Conservation (phyloP, 2,113 vertebrate genomes). For the Limanda limanda region DNA sequence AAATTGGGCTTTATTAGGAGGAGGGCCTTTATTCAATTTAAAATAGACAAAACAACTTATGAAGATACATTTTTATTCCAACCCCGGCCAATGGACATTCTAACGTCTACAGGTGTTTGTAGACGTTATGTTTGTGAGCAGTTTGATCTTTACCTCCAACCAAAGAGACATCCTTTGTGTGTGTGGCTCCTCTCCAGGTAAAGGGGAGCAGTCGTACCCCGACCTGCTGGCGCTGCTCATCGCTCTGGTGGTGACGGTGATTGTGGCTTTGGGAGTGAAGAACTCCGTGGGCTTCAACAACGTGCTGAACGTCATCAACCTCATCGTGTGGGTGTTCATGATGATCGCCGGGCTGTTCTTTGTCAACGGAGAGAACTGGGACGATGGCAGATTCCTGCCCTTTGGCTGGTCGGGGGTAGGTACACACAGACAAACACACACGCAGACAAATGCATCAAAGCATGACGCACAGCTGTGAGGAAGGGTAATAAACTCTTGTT, state of each 20-base stretch:
- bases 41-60: too few species aligned
- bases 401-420: slow-evolving; percentile 98
- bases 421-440: not conserved
- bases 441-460: not conserved
- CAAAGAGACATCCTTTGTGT: not conserved
- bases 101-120: too few species aligned
- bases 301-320: slow-evolving; percentile 92
- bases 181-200: slow-evolving; percentile 76
- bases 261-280: slow-evolving; percentile 95
- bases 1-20: too few species aligned
- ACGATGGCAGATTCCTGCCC: slow-evolving; percentile 92
- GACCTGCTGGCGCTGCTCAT: slow-evolving; percentile 95
- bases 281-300: slow-evolving; percentile 99
- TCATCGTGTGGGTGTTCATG: slow-evolving; percentile 96
- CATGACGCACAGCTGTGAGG: too few species aligned
- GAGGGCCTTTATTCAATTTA: too few species aligned
- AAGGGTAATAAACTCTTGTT: not conserved
- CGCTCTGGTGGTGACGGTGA: slow-evolving; percentile 90
- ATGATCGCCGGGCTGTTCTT: slow-evolving; percentile 96
- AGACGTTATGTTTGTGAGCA: too few species aligned
- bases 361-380: slow-evolving; percentile 93
- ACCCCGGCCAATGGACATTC: too few species aligned
- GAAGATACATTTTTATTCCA: too few species aligned
- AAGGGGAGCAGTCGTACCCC: slow-evolving; percentile 96
- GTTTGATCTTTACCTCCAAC: not conserved